These are phyloP conservation scores for Thalassarche chlororhynchos DNA, from an alignment of 2,113 vertebrate species.

Conservation along the genomic window DNA sequence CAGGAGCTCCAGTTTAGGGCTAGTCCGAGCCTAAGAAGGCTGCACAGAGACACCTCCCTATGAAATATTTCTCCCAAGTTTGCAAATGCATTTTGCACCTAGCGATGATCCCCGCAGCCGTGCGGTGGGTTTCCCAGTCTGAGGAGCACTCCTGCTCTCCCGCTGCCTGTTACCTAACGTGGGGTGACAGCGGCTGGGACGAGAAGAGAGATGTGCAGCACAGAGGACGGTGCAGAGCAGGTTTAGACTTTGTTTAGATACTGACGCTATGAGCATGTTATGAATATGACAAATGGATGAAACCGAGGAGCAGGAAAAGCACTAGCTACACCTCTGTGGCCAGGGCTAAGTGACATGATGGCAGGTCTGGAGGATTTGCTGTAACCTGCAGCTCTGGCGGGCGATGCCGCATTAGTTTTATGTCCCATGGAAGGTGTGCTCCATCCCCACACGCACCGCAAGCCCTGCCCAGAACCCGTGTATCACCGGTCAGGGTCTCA, in stretches of 20 bases:
- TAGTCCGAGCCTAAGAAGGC: neutral
- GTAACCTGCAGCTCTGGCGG: neutral
- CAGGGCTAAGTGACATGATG: neutral
- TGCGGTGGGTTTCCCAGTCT: neutral
- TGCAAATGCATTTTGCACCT: neutral
- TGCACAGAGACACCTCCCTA: neutral
- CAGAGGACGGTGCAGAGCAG: neutral
- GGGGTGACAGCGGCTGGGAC: neutral
- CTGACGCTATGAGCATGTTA: neutral
- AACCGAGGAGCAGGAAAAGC: neutral
- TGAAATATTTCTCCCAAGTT: neutral
- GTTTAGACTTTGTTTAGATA: neutral
- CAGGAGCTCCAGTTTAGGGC: neutral
- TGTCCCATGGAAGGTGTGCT: neutral
- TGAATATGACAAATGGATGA: neutral
- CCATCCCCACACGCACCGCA: fast-evolving
- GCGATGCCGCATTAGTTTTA: neutral
- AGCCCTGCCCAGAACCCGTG: neutral
- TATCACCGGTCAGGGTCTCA: neutral
- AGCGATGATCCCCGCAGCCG: neutral
- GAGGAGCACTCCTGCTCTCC: neutral
- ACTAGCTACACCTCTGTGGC: neutral
- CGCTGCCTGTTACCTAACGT: fast-evolving
- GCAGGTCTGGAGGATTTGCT: neutral
- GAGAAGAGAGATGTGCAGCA: neutral